Percentiles rank a stretch among this genome's conserved stretches.
Conservation (phyloP, 2,113 vertebrate species). For the Tretioscincus oriximinensis region DNA sequence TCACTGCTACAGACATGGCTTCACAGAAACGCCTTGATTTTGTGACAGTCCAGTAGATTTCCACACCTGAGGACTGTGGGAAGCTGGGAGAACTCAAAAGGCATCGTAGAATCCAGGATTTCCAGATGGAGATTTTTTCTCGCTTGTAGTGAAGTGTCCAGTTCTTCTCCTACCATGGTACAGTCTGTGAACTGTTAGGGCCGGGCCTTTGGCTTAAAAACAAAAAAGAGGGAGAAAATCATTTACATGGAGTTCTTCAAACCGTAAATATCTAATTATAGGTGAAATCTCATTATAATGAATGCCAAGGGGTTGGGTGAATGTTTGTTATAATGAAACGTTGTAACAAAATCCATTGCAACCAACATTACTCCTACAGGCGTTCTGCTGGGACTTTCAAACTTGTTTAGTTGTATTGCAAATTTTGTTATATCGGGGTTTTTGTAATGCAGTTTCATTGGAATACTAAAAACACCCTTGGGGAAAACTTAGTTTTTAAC, state of each 20-base stretch:
- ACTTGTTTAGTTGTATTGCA: too few species aligned
- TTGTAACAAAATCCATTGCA: too few species aligned
- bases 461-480: neutral
- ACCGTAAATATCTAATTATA: neutral
- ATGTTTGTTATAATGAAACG: too few species aligned
- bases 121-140: conserved; percentile 74
- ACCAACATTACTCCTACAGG: too few species aligned
- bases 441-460: too few species aligned
- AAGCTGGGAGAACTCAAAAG: conserved; percentile 91
- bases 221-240: conserved; percentile 48
- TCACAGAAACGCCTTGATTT: conserved; percentile 82
- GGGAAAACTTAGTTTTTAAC: neutral
- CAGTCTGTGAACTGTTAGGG: conserved; percentile 83
- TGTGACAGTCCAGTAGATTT: conserved; percentile 82
- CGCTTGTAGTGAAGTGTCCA: conserved; percentile 78
- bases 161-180: conserved; percentile 75
- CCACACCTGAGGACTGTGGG: conserved; percentile 95
- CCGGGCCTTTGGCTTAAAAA: conserved; percentile 91
- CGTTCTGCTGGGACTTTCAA: too few species aligned
- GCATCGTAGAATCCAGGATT: conserved; percentile 88
- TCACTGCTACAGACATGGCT: conserved; percentile 85
- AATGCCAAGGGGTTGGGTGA: too few species aligned
- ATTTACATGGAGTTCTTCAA: neutral
- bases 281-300: too few species aligned
- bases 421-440: too few species aligned